phyloP scores from a whole-genome alignment of 2,888 invertebrate species.

The Molanna angustata region DNA sequence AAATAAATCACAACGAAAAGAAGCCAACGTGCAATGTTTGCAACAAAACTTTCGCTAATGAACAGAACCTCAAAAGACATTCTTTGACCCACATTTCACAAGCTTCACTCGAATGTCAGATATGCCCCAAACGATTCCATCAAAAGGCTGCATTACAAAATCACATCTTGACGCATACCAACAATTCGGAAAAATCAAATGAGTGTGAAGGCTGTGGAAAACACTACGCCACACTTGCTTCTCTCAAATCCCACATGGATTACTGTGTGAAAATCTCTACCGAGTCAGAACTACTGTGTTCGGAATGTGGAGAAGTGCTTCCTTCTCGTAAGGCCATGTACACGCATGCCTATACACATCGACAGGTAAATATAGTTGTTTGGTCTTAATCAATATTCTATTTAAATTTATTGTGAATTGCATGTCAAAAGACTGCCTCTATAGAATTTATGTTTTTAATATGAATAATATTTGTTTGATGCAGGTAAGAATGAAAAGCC shows the following conservation, averaged over 20 bases:
- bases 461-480: too few species aligned
- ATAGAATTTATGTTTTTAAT: too few species aligned
- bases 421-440: too few species aligned
- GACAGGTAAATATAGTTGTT: too few species aligned
- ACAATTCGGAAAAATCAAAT: conserved; percentile 44
- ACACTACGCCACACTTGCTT: conserved; percentile 50
- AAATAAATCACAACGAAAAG: conserved; percentile 48
- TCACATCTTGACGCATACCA: conserved; percentile 45
- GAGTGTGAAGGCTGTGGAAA: conserved; percentile 51
- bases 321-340: conserved; percentile 44
- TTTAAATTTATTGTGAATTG: too few species aligned
- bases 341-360: conserved; percentile 40
- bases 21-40: conserved; percentile 48
- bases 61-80: conserved; percentile 51
- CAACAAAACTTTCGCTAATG: conserved; percentile 51
- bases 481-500: conserved; percentile 32
- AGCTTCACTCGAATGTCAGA: conserved; percentile 50
- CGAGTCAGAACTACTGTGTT: conserved; percentile 42
- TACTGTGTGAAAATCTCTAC: conserved; percentile 40
- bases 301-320: conserved; percentile 47
- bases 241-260: conserved; percentile 49
- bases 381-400: too few species aligned
- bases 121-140: conserved; percentile 49
- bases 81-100: conserved; percentile 52
- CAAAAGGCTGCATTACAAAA: conserved; percentile 55